A percentile compares a stretch with the other conserved stretches of the same genome.
Conservation (phyloP, 2,888 invertebrate genomes). For the Aromia moschata region DNA sequence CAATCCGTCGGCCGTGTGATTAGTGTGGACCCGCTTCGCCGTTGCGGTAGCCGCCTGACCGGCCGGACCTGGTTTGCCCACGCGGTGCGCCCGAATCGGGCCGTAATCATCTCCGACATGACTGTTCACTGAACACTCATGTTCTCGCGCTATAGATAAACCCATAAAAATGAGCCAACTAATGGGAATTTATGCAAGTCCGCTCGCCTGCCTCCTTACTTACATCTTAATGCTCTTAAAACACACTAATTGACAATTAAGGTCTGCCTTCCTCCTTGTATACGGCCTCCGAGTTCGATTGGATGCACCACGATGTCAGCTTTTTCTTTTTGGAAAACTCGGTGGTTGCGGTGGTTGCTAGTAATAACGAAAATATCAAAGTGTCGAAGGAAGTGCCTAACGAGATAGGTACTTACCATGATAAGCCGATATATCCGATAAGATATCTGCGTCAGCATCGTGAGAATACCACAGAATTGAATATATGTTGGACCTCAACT, state of each 20-base stretch:
- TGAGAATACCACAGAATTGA: too few relatives aligned
- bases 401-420: too few relatives aligned
- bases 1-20: constrained; percentile 26
- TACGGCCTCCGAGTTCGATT: constrained; percentile 25
- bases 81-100: constrained; percentile 51
- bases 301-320: too few relatives aligned
- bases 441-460: too few relatives aligned
- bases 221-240: constrained; percentile 54
- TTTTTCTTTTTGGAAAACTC: background rate
- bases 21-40: constrained; percentile 31
- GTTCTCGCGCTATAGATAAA: constrained; percentile 55
- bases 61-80: constrained; percentile 51
- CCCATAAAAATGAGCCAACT: constrained; percentile 56
- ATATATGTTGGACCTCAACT: too few relatives aligned
- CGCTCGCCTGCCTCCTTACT: constrained; percentile 44
- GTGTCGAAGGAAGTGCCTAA: too few relatives aligned
- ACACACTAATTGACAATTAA: constrained; percentile 54
- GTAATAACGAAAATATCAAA: background rate
- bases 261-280: constrained; percentile 39
- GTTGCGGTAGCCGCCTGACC: too few relatives aligned
- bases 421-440: too few relatives aligned
- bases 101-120: constrained; percentile 58
- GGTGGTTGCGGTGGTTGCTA: background rate
- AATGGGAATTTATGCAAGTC: constrained; percentile 59
- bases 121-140: constrained; percentile 60